Evolutionary conservation across 37 sponge, comb jelly and placozoan genomes (phyloP), one percentile per base, ranked within the genome.

Genomic region (Cladorhizidae sp.): DNA sequence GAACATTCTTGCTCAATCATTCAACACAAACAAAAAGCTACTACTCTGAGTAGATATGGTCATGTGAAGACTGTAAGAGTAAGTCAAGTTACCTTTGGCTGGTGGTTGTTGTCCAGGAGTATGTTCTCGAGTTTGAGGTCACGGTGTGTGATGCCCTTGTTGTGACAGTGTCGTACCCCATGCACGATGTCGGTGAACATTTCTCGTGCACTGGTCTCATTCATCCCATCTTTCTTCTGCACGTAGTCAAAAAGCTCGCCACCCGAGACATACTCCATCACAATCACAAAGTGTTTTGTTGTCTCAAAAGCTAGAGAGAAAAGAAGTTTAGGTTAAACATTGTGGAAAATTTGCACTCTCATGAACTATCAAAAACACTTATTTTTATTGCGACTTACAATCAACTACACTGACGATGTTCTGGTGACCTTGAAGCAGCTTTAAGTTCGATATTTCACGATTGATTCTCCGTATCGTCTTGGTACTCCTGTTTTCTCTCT

Each of bases 71-170:
- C n/a, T n/a, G n/a, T n/a, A n/a, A n/a, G n/a, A n/a, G n/a, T n/a
- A n/a, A 45, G 20, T n/a, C n/a, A 5, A 76, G 72, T 67, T 37
- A 89, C 90, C 85, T 91, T 91, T 33, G 87, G 78, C 1, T 67
- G 58, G 22, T 51, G 54, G 40, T 83, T 45, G 52, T 72, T 36
- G 58, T 83, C 86, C 72, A 91, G 81, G 0, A 91, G 81, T 22
- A 91, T 80, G 77, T 91, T 91, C 38, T 91, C 92, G 0, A 91
- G 78, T 73, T 91, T 91, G 41, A 91, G 75, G 62, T 91, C 92
- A 57, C 92, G 18, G 75, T 91, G 92, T 20, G 75, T 70, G 15
- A 91, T 72, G 0, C 63, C 64, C 42, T 87, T 87, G 81, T 58
- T 59, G 79, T 86, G 87, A 40, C 87, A 86, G 33, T 86, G 70